Evolutionary conservation across 2,113 vertebrate species (phyloP).

Genomic region (Etia nguti): DNA sequence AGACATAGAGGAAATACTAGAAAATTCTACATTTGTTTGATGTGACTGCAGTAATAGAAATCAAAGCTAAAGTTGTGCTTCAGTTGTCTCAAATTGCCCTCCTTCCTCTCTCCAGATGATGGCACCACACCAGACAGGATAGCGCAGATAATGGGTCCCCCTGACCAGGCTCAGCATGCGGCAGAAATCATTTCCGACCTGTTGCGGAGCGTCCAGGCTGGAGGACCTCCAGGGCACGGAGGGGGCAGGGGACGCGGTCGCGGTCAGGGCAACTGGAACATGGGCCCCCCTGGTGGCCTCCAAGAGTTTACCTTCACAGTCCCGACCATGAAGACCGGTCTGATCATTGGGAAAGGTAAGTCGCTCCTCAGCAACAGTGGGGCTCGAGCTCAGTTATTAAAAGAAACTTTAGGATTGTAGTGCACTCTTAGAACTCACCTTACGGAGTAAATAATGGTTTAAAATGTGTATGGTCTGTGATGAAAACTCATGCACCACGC

Average conservation of each 20-base stretch:
- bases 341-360: constrained; percentile 96
- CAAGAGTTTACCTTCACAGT: constrained; percentile 98
- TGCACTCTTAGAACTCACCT: background rate
- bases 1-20: background rate
- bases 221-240: constrained; percentile 90
- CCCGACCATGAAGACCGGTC: constrained; percentile 94
- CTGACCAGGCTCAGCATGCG: constrained; percentile 93
- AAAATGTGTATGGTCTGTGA: constrained; percentile 38
- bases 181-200: constrained; percentile 96
- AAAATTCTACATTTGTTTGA: background rate
- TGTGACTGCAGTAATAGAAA: background rate
- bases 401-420: background rate
- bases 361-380: background rate
- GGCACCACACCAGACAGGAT: constrained; percentile 96
- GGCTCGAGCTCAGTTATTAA: background rate
- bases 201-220: constrained; percentile 95
- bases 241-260: constrained; percentile 92
- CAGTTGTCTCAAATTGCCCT: accelerated
- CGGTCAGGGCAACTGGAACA: constrained; percentile 97
- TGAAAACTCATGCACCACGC: constrained; percentile 68
- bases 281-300: constrained; percentile 95
- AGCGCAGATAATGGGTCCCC: constrained; percentile 96
- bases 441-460: background rate
- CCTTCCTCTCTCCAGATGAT: constrained; percentile 76
- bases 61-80: background rate